A percentile compares a stretch with the other conserved stretches of the same genome.
These are phyloP conservation scores for Mionectes macconnelli DNA, from an alignment of 2,113 vertebrate species.

Conservation along the genomic window DNA sequence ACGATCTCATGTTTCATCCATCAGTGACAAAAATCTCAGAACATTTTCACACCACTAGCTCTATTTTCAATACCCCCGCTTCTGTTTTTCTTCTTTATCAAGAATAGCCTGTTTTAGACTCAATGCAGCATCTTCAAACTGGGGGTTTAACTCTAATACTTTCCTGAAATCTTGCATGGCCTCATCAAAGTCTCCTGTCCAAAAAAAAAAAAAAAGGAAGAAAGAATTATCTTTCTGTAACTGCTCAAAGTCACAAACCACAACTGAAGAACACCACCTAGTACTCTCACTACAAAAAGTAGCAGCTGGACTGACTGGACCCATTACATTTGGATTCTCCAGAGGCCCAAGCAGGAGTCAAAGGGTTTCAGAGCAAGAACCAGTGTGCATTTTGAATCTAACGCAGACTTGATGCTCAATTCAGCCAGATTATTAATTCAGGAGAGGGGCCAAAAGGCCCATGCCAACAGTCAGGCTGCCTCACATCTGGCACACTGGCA, in stretches of 20 bases:
- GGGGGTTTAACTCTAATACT: constrained; percentile 84
- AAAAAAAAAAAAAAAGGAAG: background rate
- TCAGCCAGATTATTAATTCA: background rate
- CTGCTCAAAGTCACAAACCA: background rate
- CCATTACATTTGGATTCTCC: background rate
- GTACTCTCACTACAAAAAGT: background rate
- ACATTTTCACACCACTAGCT: background rate
- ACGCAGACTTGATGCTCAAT: background rate
- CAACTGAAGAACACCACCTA: background rate
- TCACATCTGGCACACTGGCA: background rate
- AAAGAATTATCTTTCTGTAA: background rate
- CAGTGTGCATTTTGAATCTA: background rate
- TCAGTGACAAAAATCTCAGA: background rate
- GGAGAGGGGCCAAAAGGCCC: background rate
- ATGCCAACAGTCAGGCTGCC: background rate
- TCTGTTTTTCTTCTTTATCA: constrained; percentile 85
- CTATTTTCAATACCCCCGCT: constrained; percentile 72
- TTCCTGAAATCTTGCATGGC: constrained; percentile 89
- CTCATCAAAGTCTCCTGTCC: constrained; percentile 87
- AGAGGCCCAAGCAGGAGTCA: background rate
- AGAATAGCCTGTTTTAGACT: constrained; percentile 86
- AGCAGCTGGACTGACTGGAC: background rate
- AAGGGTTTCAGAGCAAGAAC: background rate
- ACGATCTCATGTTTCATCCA: background rate
- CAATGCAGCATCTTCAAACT: constrained; percentile 89